Conservation (phyloP, 2,888 invertebrate genomes). For the Ischnus inquisitorius region DNA sequence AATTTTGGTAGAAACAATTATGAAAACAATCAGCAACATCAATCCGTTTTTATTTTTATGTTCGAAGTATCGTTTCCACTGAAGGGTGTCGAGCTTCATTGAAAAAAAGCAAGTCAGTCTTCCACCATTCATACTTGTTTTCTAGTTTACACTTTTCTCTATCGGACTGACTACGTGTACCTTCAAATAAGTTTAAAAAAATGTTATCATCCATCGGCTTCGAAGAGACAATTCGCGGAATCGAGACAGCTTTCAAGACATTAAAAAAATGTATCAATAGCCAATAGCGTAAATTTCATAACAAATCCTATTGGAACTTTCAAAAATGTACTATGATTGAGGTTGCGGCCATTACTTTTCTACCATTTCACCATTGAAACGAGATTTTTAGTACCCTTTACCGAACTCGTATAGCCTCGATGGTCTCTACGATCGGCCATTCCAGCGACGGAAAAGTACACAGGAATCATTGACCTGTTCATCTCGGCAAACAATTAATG, state of each 20-base stretch:
- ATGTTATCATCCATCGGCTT: too few relatives aligned
- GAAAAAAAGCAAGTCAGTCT: too few relatives aligned
- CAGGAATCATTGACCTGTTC: constrained; percentile 47
- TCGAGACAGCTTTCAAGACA: not conserved
- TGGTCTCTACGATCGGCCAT: constrained; percentile 33
- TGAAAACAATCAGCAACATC: too few relatives aligned
- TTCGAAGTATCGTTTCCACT: too few relatives aligned
- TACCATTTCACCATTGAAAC: not conserved
- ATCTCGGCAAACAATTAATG: constrained; percentile 53
- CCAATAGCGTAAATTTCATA: not conserved
- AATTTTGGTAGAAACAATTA: too few relatives aligned
- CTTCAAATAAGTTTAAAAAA: too few relatives aligned
- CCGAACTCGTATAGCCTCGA: constrained; percentile 6
- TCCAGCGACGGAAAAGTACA: constrained; percentile 25
- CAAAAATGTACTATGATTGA: not conserved
- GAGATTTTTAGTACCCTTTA: not conserved
- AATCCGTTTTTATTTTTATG: too few relatives aligned
- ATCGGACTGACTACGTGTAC: too few relatives aligned
- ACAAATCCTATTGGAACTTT: not conserved
- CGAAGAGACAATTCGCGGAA: too few relatives aligned
- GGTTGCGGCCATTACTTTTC: not conserved
- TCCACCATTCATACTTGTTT: too few relatives aligned
- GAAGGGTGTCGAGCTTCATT: too few relatives aligned
- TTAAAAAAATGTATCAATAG: not conserved
- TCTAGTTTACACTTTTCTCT: too few relatives aligned